Conservation (phyloP, 2,797 vertebrate genomes). For the Hyperoplus immaculatus region DNA sequence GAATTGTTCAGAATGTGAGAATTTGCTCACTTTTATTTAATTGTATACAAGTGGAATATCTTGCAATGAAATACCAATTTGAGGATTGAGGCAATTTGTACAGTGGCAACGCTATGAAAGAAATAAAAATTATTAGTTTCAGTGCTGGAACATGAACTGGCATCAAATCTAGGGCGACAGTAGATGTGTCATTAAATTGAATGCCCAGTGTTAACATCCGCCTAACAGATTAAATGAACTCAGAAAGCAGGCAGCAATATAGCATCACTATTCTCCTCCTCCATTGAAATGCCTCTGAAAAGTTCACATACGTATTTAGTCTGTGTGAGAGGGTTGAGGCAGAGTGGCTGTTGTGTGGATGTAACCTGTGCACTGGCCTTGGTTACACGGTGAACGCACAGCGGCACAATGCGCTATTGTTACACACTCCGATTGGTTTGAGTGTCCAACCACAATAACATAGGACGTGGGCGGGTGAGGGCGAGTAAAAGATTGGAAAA, state of each 20-base stretch:
- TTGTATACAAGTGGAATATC: neutral
- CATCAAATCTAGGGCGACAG: neutral
- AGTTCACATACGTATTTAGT: constrained; percentile 58
- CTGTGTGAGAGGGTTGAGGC: constrained; percentile 16
- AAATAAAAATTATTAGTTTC: neutral
- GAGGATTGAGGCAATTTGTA: neutral
- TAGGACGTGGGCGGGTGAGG: constrained; percentile 28
- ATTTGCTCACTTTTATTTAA: neutral
- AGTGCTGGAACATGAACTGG: constrained; percentile 4
- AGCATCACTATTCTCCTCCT: constrained; percentile 12
- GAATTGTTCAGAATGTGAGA: neutral
- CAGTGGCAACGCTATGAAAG: no score
- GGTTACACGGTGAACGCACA: constrained; percentile 36
- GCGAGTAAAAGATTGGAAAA: constrained; percentile 46
- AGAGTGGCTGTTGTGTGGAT: constrained; percentile 64
- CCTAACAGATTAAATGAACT: constrained; percentile 32
- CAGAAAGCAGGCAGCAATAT: constrained; percentile 18
- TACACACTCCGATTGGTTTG: constrained; percentile 13
- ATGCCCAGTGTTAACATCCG: constrained; percentile 15
- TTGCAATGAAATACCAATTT: neutral
- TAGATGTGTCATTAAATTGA: no score
- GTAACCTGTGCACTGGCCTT: constrained; percentile 58
- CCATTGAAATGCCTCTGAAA: constrained; percentile 44
- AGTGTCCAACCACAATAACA: constrained; percentile 52
- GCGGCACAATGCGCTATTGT: constrained; percentile 54